Percentiles rank a stretch among this genome's conserved stretches.
Conservation (phyloP, 1,140 invertebrate genomes). For the Caenorhabditis brenneri region DNA sequence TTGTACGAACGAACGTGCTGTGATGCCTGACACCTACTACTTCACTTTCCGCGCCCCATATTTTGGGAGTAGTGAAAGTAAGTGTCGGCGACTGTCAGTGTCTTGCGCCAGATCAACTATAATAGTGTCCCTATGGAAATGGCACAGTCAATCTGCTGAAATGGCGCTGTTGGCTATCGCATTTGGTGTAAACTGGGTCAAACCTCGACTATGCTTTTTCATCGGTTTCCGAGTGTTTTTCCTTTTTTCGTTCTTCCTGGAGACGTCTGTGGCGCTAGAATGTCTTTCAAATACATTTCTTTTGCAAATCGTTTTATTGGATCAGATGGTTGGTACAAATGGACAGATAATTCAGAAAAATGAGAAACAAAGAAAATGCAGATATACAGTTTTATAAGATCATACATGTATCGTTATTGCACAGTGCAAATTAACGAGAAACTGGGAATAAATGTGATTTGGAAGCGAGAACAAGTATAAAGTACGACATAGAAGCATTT, state of each 20-base stretch:
- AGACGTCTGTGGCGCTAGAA: not conserved
- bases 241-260: not conserved
- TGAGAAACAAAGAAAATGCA: not conserved
- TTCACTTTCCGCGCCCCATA: conserved; percentile 22
- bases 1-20: not conserved
- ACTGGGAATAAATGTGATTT: conserved; percentile 13
- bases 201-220: conserved; percentile 17
- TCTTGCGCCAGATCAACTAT: conserved; percentile 15
- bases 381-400: conserved; percentile 21
- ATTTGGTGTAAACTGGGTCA: conserved; percentile 30
- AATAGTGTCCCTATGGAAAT: not conserved
- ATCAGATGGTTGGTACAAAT: conserved; percentile 34
- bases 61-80: not conserved
- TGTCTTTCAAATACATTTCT: not conserved
- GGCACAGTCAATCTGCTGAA: not conserved
- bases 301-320: not conserved
- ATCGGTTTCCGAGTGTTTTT: conserved; percentile 8
- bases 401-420: conserved; percentile 36
- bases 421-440: conserved; percentile 3
- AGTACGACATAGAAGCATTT: conserved; percentile 37
- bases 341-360: not conserved
- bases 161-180: not conserved
- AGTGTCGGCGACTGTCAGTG: conserved; percentile 8
- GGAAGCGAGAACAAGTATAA: conserved; percentile 5
- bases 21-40: not conserved